Evolutionary conservation across 37 sponge, comb jelly and placozoan species (phyloP), one percentile per base, ranked within the genome.

Genomic region (Diacarnus erythraeanus): DNA sequence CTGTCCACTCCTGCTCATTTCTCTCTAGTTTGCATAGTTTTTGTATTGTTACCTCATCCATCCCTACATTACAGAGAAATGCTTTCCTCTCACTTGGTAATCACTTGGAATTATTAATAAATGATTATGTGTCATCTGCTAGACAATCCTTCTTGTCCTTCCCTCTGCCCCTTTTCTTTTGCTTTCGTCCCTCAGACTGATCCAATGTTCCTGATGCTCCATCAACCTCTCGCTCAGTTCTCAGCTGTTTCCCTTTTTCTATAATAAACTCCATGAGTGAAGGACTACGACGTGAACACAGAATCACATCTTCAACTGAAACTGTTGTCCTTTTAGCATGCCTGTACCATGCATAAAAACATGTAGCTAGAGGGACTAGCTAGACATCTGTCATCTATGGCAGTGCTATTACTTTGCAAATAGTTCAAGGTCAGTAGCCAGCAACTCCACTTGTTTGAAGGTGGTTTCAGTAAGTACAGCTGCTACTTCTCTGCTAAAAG

Each of bases 271-370:
- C 33, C 25, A 76, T 41, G 15, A 87, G 77, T 29, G 68, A 47
- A 29, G 68, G 58, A 34, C 29, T 86, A 2, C 87, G 75, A 21
- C 92, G 69, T 39, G 82, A 91, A 42, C 75, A 83, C 51, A 91
- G 63, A 44, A 64, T 61, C 25, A 91, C 87, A 79, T 91, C 92
- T 23, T 91, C 92, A 0, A 56, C n/a, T 31, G 71, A 69, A 22
- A 91, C 78, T 12, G 77, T 82, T 18, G 74, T 86, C 40, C 92
- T 58, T 70, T 86, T 91, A 5, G 80, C 92, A 80, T 91, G 92
- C 57, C 92, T 91, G 35, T 17, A 54, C 56, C 10, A 10, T 17
- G 17, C 10, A 54, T 54, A 10, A 10, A 54, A 10, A 54, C 56
- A 20, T 20, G 56, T 17, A n/a, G n/a, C n/a, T n/a, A n/a, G n/a